Percentiles rank a stretch among this genome's conserved stretches.
These are phyloP conservation scores for Meloidogyne exigua DNA, from an alignment of 1,140 invertebrate species.

Conservation along the genomic window DNA sequence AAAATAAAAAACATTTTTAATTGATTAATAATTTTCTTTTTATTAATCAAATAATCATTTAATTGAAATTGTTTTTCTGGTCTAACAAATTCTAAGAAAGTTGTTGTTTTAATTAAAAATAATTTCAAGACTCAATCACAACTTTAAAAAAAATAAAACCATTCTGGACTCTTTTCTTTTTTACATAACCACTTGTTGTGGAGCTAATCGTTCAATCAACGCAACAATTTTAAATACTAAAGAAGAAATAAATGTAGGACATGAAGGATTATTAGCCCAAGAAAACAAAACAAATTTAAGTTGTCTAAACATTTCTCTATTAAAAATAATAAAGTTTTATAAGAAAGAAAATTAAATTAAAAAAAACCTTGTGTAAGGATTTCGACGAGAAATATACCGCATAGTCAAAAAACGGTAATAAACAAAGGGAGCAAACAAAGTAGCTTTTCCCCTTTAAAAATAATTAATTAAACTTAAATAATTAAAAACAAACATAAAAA, in stretches of 20 bases:
- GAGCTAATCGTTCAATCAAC: conserved; percentile 44
- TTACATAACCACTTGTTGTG: conserved; percentile 11
- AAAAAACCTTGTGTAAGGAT: conserved; percentile 78
- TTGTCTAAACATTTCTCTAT: conserved; percentile 35
- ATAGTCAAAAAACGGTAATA: conserved; percentile 90
- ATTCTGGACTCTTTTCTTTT: too few relatives aligned
- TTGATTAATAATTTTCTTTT: too few relatives aligned
- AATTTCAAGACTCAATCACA: too few relatives aligned
- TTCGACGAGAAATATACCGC: conserved; percentile 84
- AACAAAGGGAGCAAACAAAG: conserved; percentile 73
- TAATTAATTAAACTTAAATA: not conserved
- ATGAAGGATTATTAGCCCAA: conserved; percentile 33
- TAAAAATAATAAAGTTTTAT: not conserved
- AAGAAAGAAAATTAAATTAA: not conserved
- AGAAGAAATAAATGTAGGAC: conserved; percentile 35
- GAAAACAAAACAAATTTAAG: conserved; percentile 30
- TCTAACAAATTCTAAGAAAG: too few relatives aligned
- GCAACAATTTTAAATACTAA: conserved; percentile 34
- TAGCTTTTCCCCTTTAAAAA: conserved; percentile 27
- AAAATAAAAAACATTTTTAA: too few relatives aligned
- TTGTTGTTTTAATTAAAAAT: too few relatives aligned
- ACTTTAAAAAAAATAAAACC: too few relatives aligned
- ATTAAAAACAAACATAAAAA: conserved; percentile 77
- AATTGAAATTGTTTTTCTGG: too few relatives aligned
- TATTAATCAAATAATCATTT: too few relatives aligned